phyloP scores from a whole-genome alignment of 1,140 invertebrate genomes.

The Brachionus calyciflorus region DNA sequence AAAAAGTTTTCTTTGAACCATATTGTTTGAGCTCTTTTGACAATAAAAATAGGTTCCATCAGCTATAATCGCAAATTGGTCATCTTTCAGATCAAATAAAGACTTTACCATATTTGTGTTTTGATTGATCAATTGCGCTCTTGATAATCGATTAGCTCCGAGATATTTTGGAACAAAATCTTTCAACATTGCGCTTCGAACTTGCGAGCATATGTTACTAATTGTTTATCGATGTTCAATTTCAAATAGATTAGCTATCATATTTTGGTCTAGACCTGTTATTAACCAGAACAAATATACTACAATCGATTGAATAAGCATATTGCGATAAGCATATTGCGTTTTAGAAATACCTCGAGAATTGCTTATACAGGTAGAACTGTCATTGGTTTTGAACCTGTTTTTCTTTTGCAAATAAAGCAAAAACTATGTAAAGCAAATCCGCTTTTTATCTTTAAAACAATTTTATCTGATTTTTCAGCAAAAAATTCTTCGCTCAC shows the following conservation, averaged over 20 bases:
- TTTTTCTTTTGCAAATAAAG: constrained; percentile 6
- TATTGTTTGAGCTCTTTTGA: too few relatives aligned
- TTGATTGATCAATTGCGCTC: too few relatives aligned
- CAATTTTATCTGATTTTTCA: neutral
- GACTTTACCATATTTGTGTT: too few relatives aligned
- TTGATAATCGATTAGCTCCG: too few relatives aligned
- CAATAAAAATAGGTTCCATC: too few relatives aligned
- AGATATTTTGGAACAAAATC: too few relatives aligned
- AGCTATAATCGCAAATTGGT: too few relatives aligned
- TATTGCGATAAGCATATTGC: neutral
- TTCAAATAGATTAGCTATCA: neutral
- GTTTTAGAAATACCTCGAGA: neutral
- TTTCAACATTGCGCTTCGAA: too few relatives aligned
- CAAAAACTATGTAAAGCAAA: neutral
- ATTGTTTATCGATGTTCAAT: too few relatives aligned
- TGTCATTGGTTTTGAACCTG: constrained; percentile 10
- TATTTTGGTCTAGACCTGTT: neutral
- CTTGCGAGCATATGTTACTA: too few relatives aligned
- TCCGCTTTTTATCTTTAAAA: constrained; percentile 3
- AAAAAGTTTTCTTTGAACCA: too few relatives aligned
- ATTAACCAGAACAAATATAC: neutral
- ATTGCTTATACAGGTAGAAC: neutral
- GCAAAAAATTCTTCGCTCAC: neutral
- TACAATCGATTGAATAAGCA: neutral
- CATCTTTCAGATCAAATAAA: too few relatives aligned